These are phyloP conservation scores for Pantelozetes paolii DNA, from an alignment of 2,888 invertebrate species.

Conservation along the genomic window DNA sequence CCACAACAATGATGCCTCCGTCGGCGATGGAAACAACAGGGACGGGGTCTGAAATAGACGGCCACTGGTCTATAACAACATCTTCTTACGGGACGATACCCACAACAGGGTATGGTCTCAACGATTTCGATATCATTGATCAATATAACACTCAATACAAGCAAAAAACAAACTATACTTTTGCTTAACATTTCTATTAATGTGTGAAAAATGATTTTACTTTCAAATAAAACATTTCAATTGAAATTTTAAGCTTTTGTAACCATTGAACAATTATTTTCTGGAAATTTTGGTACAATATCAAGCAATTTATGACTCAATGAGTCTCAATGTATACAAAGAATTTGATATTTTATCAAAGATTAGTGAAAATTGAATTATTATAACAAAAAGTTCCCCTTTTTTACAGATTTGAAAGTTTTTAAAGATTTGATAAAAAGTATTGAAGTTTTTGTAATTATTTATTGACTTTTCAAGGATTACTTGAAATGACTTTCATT, in stretches of 20 bases:
- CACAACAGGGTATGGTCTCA: constrained; percentile 13
- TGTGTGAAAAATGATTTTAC: not conserved
- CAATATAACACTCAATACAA: not conserved
- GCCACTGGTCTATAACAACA: not conserved
- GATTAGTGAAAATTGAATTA: too few species aligned
- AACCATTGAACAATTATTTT: not conserved
- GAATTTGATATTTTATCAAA: too few species aligned
- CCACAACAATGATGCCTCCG: constrained; percentile 13
- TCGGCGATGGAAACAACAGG: constrained; percentile 12
- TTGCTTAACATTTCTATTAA: not conserved
- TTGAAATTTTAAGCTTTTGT: not conserved
- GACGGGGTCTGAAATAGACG: constrained; percentile 5
- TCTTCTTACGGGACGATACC: constrained; percentile 3
- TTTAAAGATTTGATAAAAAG: too few species aligned
- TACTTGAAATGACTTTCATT: too few species aligned
- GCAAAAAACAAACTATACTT: not conserved
- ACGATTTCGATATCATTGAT: constrained; percentile 7
- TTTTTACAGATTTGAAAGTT: too few species aligned
- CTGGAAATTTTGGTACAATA: not conserved
- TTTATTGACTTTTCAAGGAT: too few species aligned
- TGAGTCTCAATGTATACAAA: too few species aligned
- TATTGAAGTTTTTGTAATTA: too few species aligned
- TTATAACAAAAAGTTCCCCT: too few species aligned
- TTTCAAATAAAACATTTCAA: not conserved
- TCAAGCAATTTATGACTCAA: not conserved